Evolutionary conservation across 1,140 invertebrate species (phyloP).

Genomic region (Polyergus mexicanus): DNA sequence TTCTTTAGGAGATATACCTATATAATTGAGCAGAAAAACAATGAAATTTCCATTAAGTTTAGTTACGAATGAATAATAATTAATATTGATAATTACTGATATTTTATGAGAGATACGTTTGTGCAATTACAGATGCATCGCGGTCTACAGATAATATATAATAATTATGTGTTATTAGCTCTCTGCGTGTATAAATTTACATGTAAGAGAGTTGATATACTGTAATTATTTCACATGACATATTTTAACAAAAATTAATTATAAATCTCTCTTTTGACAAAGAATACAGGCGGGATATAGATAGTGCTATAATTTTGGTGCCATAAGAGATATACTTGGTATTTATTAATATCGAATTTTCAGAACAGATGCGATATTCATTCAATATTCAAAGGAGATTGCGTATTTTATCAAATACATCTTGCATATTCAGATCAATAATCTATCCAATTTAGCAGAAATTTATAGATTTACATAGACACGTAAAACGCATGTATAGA

Average conservation of each 20-base stretch:
- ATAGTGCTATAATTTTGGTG: background rate
- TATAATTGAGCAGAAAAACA: background rate
- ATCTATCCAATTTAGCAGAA: background rate
- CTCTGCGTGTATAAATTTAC: background rate
- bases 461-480: background rate
- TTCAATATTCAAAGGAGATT: background rate
- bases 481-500: background rate
- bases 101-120: background rate
- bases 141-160: background rate
- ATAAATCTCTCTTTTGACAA: background rate
- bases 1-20: background rate
- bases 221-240: background rate
- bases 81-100: conserved; percentile 3
- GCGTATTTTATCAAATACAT: background rate
- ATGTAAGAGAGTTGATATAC: conserved; percentile 5
- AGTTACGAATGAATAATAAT: background rate
- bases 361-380: background rate
- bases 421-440: background rate
- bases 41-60: background rate
- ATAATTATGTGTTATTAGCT: background rate
- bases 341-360: background rate
- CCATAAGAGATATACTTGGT: background rate
- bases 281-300: background rate
- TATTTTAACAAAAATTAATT: background rate
- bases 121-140: background rate